A percentile compares a stretch with the other conserved stretches of the same genome.
These are phyloP conservation scores for Acridotheres tristis DNA, from an alignment of 2,797 vertebrate species.

Conservation along the genomic window DNA sequence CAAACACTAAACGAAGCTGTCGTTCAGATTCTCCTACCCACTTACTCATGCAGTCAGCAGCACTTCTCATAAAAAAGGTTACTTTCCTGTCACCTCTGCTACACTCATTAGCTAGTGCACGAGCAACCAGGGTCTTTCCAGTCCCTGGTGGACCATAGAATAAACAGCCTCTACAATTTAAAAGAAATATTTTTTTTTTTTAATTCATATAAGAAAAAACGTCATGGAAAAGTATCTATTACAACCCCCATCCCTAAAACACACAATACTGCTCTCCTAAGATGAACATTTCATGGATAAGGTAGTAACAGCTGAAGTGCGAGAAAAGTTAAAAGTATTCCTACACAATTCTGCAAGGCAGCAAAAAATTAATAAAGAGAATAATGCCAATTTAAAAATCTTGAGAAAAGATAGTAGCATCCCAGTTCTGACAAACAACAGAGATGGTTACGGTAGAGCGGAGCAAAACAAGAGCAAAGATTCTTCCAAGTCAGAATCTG, in stretches of 20 bases:
- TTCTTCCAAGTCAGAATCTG: background rate
- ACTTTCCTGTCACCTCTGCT: conserved; percentile 88
- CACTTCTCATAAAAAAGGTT: conserved; percentile 96
- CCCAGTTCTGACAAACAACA: background rate
- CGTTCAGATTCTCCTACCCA: conserved; percentile 96
- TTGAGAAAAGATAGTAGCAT: background rate
- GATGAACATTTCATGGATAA: background rate
- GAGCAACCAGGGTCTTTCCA: conserved; percentile 93
- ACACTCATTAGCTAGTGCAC: conserved; percentile 94
- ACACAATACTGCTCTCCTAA: background rate
- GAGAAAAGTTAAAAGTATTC: background rate
- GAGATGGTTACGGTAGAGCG: background rate
- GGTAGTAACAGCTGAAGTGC: background rate
- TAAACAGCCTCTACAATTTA: conserved; percentile 86
- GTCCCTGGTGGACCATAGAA: conserved; percentile 96
- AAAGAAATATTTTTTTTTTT: background rate
- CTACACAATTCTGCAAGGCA: background rate
- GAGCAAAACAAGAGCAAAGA: background rate
- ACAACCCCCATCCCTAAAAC: background rate
- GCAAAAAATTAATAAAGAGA: background rate
- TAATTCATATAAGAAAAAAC: background rate
- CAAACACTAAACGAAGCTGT: conserved; percentile 90
- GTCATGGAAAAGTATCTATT: background rate
- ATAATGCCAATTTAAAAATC: background rate
- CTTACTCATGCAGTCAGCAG: conserved; percentile 94